phyloP scores from a whole-genome alignment of 64 coral and sea anemone species.

The Exaiptasia diaphana region DNA sequence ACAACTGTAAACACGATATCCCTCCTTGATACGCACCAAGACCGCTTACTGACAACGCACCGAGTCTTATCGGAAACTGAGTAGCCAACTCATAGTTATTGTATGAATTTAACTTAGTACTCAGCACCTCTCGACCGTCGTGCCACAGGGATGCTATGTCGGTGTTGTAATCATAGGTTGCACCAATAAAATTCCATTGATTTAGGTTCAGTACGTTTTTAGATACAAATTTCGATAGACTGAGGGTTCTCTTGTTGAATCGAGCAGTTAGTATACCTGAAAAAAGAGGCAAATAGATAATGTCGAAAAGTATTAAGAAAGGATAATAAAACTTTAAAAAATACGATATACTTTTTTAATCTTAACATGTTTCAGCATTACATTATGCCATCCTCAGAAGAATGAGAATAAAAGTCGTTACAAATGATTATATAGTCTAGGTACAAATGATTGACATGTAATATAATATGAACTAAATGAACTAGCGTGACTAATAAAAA shows the following conservation, averaged over 20 bases:
- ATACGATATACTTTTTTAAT: too few species aligned
- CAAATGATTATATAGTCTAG: too few species aligned
- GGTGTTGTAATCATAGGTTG: conserved; percentile 49
- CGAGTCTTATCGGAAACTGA: conserved; percentile 41
- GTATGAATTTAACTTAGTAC: neutral
- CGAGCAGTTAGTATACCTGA: conserved; percentile 25
- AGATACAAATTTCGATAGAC: neutral
- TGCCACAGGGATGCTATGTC: conserved; percentile 57
- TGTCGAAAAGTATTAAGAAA: too few species aligned
- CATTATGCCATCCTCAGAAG: too few species aligned
- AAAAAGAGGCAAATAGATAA: too few species aligned
- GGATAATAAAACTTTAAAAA: too few species aligned
- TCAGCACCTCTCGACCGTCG: conserved; percentile 15
- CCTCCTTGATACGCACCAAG: conserved; percentile 8
- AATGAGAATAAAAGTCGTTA: too few species aligned
- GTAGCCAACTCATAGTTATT: conserved; percentile 32
- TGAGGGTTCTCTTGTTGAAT: conserved; percentile 7
- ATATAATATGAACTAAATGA: too few species aligned
- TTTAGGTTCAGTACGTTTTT: conserved; percentile 8
- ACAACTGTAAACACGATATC: conserved; percentile 62
- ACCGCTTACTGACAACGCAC: conserved; percentile 7
- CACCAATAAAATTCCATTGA: conserved; percentile 67
- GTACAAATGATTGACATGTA: too few species aligned
- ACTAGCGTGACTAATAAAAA: too few species aligned
- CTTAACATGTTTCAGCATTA: too few species aligned